Base-by-base conservation (phyloP, 1,140 invertebrate genomes). In the Drosophila truncata region DNA sequence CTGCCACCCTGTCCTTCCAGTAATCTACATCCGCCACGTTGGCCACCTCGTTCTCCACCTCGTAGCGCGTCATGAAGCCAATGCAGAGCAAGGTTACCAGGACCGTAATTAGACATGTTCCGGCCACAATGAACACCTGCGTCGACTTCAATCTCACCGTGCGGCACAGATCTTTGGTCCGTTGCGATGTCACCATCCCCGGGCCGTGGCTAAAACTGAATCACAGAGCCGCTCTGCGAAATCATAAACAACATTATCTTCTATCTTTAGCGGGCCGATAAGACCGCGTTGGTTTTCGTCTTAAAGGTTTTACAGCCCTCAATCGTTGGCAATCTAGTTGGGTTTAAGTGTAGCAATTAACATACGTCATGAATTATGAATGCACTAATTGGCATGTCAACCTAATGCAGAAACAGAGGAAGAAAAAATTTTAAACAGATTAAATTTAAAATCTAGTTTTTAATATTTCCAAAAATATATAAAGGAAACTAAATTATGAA, bases 41-140 rank as follows among this genome's bases (percentile, higher is more conserved):
- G 42, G 76, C 83, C 44, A 91, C 86, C 37, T 91, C 85, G 44
- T 82, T 67, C n/a, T 78, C 58, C 39, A 91, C 90, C 52, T 92
- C 91, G 35, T 91, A 91, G 27, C 90, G 80, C 16, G 91, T 77
- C n/a, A 71, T 78, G 20, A 92, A 29, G 3, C 82, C 83, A 27
- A 92, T 82, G 55, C 91, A 92, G 9, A 92, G 27, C 31, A 87
- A 16, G 29, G 86, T 60, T 11, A 92, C 44, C 5, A 92, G 11
- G 35, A 87, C 13, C 0, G 91, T 54, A 11, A 91, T 11, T 18
- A 91, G 5, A 47, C 83, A 63, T 1, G 82, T 69, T 14, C 77
- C 86, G 9, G 90, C 91, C 20, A 91, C 64, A 52, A 88, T 58
- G 16, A 91, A 91, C 1, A 92, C 44, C 31, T 92, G 86, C 0